Conservation (phyloP, 92 coral and sea anemone genomes). For the Pocillopora meandrina region DNA sequence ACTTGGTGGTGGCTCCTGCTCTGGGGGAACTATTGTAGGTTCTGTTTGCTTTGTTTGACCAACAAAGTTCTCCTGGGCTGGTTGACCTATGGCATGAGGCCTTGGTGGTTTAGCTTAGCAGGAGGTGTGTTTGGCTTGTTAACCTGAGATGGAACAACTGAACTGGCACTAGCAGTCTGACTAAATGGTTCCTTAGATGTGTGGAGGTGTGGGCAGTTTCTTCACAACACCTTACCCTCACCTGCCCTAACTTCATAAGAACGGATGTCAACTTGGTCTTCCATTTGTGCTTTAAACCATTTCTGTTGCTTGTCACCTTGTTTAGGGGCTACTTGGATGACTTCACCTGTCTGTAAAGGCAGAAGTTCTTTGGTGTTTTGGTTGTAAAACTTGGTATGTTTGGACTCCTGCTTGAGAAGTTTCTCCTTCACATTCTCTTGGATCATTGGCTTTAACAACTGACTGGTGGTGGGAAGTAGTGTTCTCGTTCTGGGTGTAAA, state of each 20-base stretch:
- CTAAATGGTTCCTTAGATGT: not conserved
- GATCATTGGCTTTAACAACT: not conserved
- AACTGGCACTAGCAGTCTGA: not conserved
- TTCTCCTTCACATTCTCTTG: conserved; percentile 7
- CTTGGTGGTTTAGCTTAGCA: not conserved
- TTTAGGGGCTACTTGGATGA: not conserved
- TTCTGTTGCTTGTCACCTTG: not conserved
- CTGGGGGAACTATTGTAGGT: not conserved
- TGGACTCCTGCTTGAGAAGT: conserved; percentile 3
- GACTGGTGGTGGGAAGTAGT: not conserved
- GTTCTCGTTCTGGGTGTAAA: conserved; percentile 8
- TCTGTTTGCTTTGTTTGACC: not conserved
- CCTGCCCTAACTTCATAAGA: conserved; percentile 13
- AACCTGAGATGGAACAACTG: not conserved
- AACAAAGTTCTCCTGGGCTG: not conserved
- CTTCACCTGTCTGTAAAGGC: conserved; percentile 16
- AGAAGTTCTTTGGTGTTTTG: not conserved
- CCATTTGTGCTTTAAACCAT: conserved; percentile 19
- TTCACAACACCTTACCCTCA: not conserved
- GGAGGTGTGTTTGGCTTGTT: not conserved
- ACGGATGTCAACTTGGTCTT: conserved; percentile 16
- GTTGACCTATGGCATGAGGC: not conserved
- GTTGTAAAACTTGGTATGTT: conserved; percentile 20
- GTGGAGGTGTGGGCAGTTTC: not conserved
- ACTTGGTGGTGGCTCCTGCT: too few relatives aligned